A percentile compares a stretch with the other conserved stretches of the same genome.
Evolutionary conservation across 2,888 invertebrate genomes (phyloP).

Genomic region (Ichneumoninae sp.): DNA sequence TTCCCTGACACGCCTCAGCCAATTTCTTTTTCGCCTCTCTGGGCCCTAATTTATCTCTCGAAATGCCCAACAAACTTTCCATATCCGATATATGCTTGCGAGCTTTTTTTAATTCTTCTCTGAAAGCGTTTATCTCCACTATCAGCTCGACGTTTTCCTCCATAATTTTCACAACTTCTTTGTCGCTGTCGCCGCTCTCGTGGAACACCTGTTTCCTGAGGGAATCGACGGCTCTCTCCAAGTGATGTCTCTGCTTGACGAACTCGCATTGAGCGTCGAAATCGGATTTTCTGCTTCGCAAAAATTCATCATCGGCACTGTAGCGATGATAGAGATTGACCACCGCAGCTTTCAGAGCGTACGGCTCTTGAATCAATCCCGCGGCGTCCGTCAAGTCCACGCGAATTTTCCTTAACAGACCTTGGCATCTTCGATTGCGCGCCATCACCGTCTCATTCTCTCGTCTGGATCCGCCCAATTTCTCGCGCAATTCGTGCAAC

Average conservation of each 20-base stretch:
- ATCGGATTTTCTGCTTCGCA: conserved; percentile 88
- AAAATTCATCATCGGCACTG: conserved; percentile 89
- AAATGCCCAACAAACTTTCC: conserved; percentile 89
- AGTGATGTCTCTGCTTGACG: conserved; percentile 92
- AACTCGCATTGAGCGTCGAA: conserved; percentile 91
- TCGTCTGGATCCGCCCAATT: conserved; percentile 89
- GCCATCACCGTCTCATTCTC: conserved; percentile 89
- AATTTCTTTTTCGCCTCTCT: conserved; percentile 88
- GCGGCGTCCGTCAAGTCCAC: conserved; percentile 93
- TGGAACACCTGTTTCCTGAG: conserved; percentile 83
- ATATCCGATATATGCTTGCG: conserved; percentile 89
- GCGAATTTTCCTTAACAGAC: conserved; percentile 90
- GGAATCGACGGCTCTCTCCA: conserved; percentile 88
- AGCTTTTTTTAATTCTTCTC: conserved; percentile 89
- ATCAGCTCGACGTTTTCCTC: conserved; percentile 92
- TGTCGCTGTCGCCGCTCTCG: conserved; percentile 28
- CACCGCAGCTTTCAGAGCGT: conserved; percentile 86
- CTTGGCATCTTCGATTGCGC: conserved; percentile 87
- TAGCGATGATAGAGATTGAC: conserved; percentile 89
- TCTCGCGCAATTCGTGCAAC: conserved; percentile 91
- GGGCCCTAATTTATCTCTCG: conserved; percentile 86
- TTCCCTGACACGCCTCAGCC: conserved; percentile 87
- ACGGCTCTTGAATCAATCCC: conserved; percentile 91
- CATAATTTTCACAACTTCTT: conserved; percentile 83
- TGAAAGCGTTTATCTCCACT: conserved; percentile 91